These are phyloP conservation scores for Bombus sylvicola DNA, from an alignment of 1,140 invertebrate species.

Conservation along the genomic window DNA sequence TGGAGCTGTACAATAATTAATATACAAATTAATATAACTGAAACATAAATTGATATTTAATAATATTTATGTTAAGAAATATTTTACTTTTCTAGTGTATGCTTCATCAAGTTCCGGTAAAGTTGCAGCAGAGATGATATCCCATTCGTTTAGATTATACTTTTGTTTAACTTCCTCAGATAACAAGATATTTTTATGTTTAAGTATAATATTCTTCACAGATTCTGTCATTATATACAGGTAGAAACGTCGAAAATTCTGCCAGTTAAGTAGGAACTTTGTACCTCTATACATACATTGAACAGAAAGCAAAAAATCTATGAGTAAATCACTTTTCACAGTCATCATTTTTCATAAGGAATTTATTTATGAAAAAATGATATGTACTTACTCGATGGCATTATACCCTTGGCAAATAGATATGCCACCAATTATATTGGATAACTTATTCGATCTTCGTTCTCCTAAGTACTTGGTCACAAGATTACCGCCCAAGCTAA, in stretches of 20 bases:
- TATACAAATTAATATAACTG: slow-evolving; percentile 4
- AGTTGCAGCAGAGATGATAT: slow-evolving; percentile 92
- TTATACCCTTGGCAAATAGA: slow-evolving; percentile 97
- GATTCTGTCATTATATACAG: slow-evolving; percentile 97
- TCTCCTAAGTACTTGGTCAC: slow-evolving; percentile 95
- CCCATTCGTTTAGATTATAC: slow-evolving; percentile 88
- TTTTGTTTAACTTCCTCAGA: slow-evolving; percentile 88
- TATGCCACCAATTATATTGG: slow-evolving; percentile 91
- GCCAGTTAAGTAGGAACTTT: slow-evolving; percentile 91
- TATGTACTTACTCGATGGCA: slow-evolving; percentile 89
- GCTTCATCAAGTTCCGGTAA: slow-evolving; percentile 94
- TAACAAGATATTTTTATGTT: slow-evolving; percentile 90
- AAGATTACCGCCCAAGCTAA: slow-evolving; percentile 95
- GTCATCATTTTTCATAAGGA: not conserved
- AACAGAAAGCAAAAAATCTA: too few species aligned
- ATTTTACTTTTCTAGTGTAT: slow-evolving; percentile 87
- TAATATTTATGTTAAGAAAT: not conserved
- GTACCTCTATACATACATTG: slow-evolving; percentile 85
- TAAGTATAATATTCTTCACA: slow-evolving; percentile 91
- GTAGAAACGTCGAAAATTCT: slow-evolving; percentile 93
- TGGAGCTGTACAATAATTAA: slow-evolving; percentile 77
- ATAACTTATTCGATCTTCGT: slow-evolving; percentile 84
- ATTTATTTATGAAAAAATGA: not conserved
- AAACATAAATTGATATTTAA: not conserved
- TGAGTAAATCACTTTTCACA: too few species aligned